Evolutionary conservation across 2,888 invertebrate genomes (phyloP).

Genomic region (Icerya purchasi): DNA sequence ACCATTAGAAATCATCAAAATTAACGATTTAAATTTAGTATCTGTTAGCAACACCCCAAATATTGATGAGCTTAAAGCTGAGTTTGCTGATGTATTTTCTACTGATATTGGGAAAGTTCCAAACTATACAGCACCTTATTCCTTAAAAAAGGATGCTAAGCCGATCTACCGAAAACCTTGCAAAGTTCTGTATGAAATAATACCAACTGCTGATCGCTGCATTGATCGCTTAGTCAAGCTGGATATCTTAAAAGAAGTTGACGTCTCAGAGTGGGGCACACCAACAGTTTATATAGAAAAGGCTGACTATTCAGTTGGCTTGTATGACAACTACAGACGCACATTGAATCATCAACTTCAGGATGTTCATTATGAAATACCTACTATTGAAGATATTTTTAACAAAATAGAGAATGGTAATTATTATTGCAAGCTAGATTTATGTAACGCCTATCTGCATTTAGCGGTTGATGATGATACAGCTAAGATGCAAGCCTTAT

Average conservation of each 20-base stretch:
- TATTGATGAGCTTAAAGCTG: background rate
- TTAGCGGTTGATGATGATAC: conserved; percentile 11
- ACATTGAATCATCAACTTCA: conserved; percentile 18
- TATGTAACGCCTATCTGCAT: conserved; percentile 14
- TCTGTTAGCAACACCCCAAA: background rate
- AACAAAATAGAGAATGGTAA: conserved; percentile 15
- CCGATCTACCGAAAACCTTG: conserved; percentile 15
- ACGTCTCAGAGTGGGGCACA: conserved; percentile 19
- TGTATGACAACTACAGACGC: conserved; percentile 21
- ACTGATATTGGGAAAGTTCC: no score
- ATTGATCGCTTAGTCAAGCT: conserved; percentile 11
- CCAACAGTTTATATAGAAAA: conserved; percentile 20
- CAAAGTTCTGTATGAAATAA: conserved; percentile 14
- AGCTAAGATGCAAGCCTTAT: conserved; percentile 1
- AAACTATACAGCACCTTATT: background rate
- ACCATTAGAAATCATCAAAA: background rate
- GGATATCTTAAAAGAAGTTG: conserved; percentile 14
- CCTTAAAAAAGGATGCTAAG: background rate
- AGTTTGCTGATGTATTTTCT: no score
- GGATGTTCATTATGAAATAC: conserved; percentile 11
- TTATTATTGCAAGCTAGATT: conserved; percentile 16
- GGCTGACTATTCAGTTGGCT: conserved; percentile 15
- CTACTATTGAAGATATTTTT: conserved; percentile 5
- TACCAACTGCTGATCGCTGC: conserved; percentile 14
- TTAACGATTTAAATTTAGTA: background rate